Percentiles rank a stretch among this genome's conserved stretches.
These are phyloP conservation scores for Tragulus kanchil DNA, from an alignment of 2,113 vertebrate species.

Conservation along the genomic window DNA sequence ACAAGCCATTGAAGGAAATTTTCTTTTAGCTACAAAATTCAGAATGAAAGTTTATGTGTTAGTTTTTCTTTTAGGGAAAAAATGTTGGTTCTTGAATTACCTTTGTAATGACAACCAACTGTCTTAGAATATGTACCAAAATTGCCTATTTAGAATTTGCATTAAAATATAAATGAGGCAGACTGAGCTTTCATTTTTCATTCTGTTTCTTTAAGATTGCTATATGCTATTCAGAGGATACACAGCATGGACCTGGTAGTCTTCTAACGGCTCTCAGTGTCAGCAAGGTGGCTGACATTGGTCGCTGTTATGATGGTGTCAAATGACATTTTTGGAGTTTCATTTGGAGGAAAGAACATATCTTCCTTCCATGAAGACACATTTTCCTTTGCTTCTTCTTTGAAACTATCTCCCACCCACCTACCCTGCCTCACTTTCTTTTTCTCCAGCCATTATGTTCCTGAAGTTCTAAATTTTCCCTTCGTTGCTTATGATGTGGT, in stretches of 20 bases:
- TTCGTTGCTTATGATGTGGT: not conserved
- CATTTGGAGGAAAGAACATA: not conserved
- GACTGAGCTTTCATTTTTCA: not conserved
- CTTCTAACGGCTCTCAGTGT: not conserved
- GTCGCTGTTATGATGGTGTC: not conserved
- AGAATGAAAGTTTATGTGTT: slow-evolving; percentile 19
- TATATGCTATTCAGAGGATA: not conserved
- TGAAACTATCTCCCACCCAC: not conserved
- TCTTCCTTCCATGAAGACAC: not conserved
- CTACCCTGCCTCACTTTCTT: not conserved
- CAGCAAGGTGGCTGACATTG: not conserved
- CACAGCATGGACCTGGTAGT: not conserved
- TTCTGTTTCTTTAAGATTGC: not conserved
- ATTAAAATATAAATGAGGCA: slow-evolving; percentile 34
- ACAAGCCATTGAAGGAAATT: not conserved
- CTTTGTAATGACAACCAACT: slow-evolving; percentile 19
- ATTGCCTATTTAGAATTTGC: not conserved
- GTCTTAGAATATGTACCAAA: not conserved
- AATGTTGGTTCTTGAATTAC: not conserved
- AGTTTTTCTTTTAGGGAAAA: slow-evolving; percentile 46
- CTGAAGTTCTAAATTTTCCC: not conserved
- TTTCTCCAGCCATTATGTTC: not conserved
- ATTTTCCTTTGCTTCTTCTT: not conserved
- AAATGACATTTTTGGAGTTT: not conserved
- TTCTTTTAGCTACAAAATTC: slow-evolving; percentile 11